Conservation (phyloP, 2,113 vertebrate genomes). For the Cnemophilus loriae region DNA sequence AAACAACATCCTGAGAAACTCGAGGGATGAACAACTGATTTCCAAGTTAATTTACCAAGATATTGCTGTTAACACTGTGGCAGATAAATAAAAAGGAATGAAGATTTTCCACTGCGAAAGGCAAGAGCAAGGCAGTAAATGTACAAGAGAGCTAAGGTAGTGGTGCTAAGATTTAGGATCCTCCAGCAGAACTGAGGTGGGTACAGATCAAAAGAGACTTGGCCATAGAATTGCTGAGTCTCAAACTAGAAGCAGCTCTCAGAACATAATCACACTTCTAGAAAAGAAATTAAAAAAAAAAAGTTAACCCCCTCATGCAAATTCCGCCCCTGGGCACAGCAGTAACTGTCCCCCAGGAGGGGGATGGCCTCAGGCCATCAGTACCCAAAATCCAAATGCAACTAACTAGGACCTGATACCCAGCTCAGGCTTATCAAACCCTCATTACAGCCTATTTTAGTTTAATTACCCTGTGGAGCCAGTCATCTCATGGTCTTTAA, state of each 20-base stretch:
- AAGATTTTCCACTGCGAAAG: neutral
- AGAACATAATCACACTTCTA: neutral
- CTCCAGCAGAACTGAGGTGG: neutral
- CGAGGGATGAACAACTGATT: rapidly evolving
- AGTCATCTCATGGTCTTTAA: neutral
- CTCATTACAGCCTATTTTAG: neutral
- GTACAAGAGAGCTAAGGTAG: neutral
- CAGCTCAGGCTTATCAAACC: neutral
- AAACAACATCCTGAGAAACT: neutral
- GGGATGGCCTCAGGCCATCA: neutral
- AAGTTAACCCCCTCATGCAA: neutral
- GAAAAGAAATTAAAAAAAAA: neutral
- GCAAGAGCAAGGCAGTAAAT: neutral
- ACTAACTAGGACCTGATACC: neutral
- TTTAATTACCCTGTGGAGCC: neutral
- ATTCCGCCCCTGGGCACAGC: neutral
- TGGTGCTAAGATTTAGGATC: neutral
- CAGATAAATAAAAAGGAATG: neutral
- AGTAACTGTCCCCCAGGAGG: neutral
- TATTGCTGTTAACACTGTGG: neutral
- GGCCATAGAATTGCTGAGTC: neutral
- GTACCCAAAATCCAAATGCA: neutral
- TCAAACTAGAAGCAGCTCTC: neutral
- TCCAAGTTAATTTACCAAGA: neutral
- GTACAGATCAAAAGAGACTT: neutral